Evolutionary conservation across 2,797 vertebrate species (phyloP).

Genomic region (Catamblyrhynchus diadema): DNA sequence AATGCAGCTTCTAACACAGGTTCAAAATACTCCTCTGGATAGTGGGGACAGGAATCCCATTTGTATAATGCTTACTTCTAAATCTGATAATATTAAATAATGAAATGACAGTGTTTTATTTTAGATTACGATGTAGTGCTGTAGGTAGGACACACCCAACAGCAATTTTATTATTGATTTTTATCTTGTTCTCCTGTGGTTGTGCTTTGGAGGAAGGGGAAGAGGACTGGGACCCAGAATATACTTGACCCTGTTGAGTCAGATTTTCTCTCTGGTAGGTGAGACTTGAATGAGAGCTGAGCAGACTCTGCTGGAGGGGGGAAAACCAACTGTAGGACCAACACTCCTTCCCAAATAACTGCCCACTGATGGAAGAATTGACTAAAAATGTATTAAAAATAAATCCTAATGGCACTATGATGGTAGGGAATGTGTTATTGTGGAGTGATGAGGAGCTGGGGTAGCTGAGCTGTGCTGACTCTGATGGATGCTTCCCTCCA

Average conservation of each 20-base stretch:
- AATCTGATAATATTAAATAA: not conserved
- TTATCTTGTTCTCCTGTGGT: not conserved
- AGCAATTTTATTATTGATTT: not conserved
- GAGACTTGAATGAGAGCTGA: not conserved
- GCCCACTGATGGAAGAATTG: not conserved
- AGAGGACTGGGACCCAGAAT: not conserved
- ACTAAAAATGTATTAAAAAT: not conserved
- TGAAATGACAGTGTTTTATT: accelerated
- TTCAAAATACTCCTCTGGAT: not conserved
- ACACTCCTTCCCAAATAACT: not conserved
- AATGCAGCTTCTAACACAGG: not conserved
- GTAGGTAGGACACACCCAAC: not conserved
- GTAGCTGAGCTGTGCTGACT: not conserved
- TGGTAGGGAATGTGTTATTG: accelerated
- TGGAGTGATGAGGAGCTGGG: not conserved
- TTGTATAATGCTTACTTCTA: not conserved
- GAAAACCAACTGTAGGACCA: not conserved
- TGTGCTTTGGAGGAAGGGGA: not conserved
- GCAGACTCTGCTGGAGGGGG: not conserved
- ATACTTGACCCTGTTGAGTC: not conserved
- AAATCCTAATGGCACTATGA: accelerated
- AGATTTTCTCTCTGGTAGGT: not conserved
- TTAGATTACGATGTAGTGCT: not conserved
- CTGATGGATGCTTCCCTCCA: not conserved
- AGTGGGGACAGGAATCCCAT: not conserved